Evolutionary conservation across 2,797 vertebrate genomes (phyloP), one percentile per base, ranked within the genome.

Genomic region (Arrhamphus sclerolepis): DNA sequence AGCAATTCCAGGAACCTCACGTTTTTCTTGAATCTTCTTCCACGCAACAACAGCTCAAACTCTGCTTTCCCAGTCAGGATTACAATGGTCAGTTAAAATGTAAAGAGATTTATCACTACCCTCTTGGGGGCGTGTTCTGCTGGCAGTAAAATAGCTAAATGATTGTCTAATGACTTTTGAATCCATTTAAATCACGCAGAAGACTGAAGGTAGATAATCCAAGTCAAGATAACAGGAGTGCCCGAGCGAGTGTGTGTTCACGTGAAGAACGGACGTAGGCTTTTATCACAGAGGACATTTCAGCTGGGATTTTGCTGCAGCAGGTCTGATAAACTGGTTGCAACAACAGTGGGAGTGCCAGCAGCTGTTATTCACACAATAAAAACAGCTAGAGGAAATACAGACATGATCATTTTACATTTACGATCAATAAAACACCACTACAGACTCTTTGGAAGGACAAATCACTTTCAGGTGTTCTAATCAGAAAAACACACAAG

Each of bases 21-120:
- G 21, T 43, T 21, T 17, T 10, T 58, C 24, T 11, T 5, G 17
- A 56, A 28, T 56, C 24, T 53, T 62, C 42, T 19, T 54, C 44
- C 21, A 31, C 56, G 18, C 7, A 3, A n/a, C 19, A 10, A 28
- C 49, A 54, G 91, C 81, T 89, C 92, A 92, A 92, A 93, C 79
- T 92, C 90, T 92, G 91, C 75, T 61, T 46, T 51, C 31, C 8
- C 34, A 63, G 70, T 20, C 11, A 46, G 60, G 34, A 47, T 52
- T 0, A 68, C 29, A 51, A 56, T 56, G 24, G 40, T 77, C 59
- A 66, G 89, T 92, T 92, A 87, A 89, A 78, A 56, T 84, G 87
- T 92, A 83, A n/a, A 90, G 54, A 29, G 65, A 20, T 90, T 92
- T 90, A 91, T 89, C 67, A 73, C 70, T 70, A 70, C 46, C 56